Conservation (phyloP, 2,797 vertebrate species). For the Bradypus variegatus region DNA sequence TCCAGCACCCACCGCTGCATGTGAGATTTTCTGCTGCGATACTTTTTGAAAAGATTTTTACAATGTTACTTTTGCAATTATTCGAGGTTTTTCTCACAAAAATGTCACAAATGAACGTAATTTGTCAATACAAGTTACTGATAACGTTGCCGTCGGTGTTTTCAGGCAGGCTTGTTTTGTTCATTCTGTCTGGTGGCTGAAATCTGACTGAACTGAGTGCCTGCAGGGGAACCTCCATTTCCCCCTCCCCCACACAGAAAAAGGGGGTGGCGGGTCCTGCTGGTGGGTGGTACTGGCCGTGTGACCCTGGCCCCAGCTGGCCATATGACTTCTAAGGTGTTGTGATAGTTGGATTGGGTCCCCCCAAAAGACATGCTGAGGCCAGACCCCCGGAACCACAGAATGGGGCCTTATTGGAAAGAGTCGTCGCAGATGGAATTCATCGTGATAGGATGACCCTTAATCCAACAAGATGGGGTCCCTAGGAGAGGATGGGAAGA, state of each 20-base stretch:
- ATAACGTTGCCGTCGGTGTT: not conserved
- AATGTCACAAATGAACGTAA: not conserved
- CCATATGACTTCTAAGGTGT: not conserved
- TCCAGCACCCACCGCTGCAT: fast-evolving
- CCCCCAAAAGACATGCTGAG: no score
- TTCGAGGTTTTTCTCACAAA: not conserved
- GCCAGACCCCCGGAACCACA: no score
- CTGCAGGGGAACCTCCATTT: not conserved
- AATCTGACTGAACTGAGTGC: not conserved
- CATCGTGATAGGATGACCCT: no score
- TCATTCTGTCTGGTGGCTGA: not conserved
- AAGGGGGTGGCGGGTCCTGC: no score
- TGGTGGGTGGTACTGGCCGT: no score
- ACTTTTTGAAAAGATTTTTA: not conserved
- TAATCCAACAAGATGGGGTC: no score
- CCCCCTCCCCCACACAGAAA: no score
- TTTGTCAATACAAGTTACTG: not conserved
- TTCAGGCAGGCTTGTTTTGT: not conserved
- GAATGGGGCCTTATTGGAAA: no score
- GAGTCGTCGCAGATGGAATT: no score
- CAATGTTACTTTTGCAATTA: not conserved
- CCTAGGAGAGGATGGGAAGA: no score
- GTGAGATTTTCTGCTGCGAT: not conserved
- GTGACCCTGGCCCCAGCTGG: no score
- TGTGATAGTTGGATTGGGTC: no score